Evolutionary conservation across 2,113 vertebrate genomes (phyloP).

Genomic region (Dromiciops gliroides): DNA sequence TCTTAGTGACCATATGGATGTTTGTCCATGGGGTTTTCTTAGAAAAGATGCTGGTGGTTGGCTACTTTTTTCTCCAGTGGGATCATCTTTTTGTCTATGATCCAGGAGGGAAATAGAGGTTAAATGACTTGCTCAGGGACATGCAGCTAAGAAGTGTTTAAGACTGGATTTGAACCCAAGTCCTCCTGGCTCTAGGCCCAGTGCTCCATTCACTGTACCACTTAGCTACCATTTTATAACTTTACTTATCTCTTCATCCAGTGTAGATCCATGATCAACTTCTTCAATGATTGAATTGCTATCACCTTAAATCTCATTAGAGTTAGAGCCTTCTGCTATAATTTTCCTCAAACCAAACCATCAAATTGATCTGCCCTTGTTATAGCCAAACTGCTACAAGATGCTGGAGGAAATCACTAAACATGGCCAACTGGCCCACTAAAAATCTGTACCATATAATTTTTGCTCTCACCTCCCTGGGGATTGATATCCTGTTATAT

Average conservation of each 20-base stretch:
- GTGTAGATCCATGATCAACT: not conserved
- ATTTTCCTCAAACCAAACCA: not conserved
- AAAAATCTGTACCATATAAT: not conserved
- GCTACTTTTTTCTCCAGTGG: not conserved
- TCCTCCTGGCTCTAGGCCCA: too few relatives aligned
- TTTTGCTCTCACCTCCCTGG: not conserved
- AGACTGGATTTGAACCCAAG: not conserved
- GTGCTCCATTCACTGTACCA: not conserved
- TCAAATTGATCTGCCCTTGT: not conserved
- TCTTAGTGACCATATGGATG: not conserved
- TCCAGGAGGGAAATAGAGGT: not conserved
- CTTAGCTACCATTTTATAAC: too few relatives aligned
- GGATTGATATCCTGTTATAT: not conserved
- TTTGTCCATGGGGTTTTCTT: not conserved
- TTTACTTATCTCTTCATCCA: not conserved
- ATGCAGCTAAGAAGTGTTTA: not conserved
- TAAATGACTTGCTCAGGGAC: not conserved
- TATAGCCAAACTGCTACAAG: not conserved
- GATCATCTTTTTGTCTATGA: not conserved
- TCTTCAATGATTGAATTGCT: not conserved
- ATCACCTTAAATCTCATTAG: not conserved
- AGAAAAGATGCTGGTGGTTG: not conserved
- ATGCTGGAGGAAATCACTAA: not conserved
- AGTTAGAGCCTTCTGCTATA: not conserved
- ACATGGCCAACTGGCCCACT: not conserved